Base-by-base conservation (phyloP, 53 echinoderm and acorn worm species). In the Henricia sp. region DNA sequence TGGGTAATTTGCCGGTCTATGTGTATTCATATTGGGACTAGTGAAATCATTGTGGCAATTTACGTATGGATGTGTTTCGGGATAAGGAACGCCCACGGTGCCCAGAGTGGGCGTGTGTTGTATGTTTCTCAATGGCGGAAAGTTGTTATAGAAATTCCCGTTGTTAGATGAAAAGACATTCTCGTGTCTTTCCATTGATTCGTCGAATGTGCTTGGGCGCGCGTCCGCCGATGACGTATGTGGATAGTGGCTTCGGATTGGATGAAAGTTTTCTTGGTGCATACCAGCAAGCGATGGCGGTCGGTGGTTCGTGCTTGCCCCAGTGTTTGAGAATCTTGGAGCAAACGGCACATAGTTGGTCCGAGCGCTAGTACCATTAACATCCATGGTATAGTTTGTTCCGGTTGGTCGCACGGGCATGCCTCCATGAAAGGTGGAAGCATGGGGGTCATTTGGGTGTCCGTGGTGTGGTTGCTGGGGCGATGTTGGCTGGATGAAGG, bases 81-180 rank as follows among this genome's bases (percentile, higher is more conserved):
- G 12, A 17, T 64, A 64, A 64, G 71, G 42, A 8, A 23, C 51
- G 2, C 71, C 33, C 50, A 46, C 35, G 14, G 5, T 43, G 20
- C 27, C 21, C 3, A 51, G 8, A 3, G 39, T 26, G 21, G 59
- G 76, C 29, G 58, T 29, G 57, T 59, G 40, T 76, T 58, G 29
- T 25, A 76, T 58, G 29, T 41, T 76, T 28, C 57, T 76, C 76
- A 76, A 58, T 5, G 59, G 76, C 43, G 42, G 40, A 57, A 24
- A 40, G 56, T 20, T n/a, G 17, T 25, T 9, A 26, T 8, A 41
- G n/a, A n/a, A n/a, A n/a, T 76, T 57, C 76, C 38, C 44, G 57
- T 24, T 39, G 28, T 26, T 40, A 10, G 40, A 57, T 28, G 1
- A 38, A n/a, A n/a, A 24, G 62, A 26, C 17, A 76, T 12, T 37